Percentiles rank a stretch among this genome's conserved stretches.
These are phyloP conservation scores for Hylyphantes graminicola DNA, from an alignment of 1,140 invertebrate species.

Conservation along the genomic window DNA sequence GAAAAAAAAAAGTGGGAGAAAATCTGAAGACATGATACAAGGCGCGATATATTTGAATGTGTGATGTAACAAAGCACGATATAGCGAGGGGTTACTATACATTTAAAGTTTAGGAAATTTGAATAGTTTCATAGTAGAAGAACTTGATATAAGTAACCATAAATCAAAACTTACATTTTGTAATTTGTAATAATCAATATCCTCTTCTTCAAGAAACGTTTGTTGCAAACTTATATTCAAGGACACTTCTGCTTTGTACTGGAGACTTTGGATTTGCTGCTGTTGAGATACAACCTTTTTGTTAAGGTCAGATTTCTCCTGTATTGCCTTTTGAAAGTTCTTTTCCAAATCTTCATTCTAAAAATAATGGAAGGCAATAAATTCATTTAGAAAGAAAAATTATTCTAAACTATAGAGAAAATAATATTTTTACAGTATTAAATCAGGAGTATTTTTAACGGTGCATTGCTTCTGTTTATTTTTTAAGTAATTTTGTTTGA, in stretches of 20 bases:
- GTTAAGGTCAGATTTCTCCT: conserved; percentile 1
- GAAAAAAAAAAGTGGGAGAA: too few species aligned
- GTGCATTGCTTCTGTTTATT: too few species aligned
- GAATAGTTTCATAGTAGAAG: background rate
- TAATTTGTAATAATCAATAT: conserved; percentile 10
- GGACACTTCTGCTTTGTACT: background rate
- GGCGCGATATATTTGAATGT: too few species aligned
- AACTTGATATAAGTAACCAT: background rate
- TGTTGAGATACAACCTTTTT: background rate
- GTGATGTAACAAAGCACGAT: too few species aligned
- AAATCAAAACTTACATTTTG: conserved; percentile 11
- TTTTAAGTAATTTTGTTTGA: too few species aligned
- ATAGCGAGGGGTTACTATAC: too few species aligned
- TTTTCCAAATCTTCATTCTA: conserved; percentile 43
- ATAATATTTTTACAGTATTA: too few species aligned
- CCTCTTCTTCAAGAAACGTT: background rate
- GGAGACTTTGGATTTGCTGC: background rate
- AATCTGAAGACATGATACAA: too few species aligned
- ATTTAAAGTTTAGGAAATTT: too few species aligned
- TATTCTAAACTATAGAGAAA: too few species aligned
- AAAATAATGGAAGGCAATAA: background rate
- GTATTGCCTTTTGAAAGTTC: background rate
- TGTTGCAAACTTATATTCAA: background rate
- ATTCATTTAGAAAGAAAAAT: too few species aligned
- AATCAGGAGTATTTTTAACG: too few species aligned